These are phyloP conservation scores for Euplexia lucipara DNA, from an alignment of 2,888 invertebrate species.

Conservation along the genomic window DNA sequence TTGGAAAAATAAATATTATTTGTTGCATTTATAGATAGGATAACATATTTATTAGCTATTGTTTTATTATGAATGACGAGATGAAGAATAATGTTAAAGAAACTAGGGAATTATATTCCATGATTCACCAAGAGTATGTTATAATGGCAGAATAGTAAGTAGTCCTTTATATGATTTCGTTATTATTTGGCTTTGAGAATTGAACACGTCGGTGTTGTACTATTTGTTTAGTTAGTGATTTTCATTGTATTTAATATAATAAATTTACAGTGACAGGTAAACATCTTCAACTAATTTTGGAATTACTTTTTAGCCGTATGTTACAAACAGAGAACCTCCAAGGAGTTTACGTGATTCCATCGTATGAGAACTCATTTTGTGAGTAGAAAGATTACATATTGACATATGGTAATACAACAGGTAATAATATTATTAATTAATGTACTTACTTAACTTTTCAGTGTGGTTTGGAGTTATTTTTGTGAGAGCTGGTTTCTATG, in stretches of 20 bases:
- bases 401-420: too few relatives aligned
- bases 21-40: background rate
- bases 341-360: constrained; percentile 98
- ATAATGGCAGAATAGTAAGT: constrained; percentile 98
- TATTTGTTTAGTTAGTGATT: too few relatives aligned
- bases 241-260: too few relatives aligned
- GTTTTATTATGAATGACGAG: constrained; percentile 78
- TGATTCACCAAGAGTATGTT: constrained; percentile 96
- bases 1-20: constrained; percentile 1
- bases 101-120: constrained; percentile 93
- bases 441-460: constrained; percentile 89
- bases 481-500: constrained; percentile 96
- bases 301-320: constrained; percentile 93
- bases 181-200: background rate
- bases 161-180: background rate
- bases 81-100: constrained; percentile 84
- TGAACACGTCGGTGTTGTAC: too few relatives aligned
- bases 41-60: constrained; percentile 4
- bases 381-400: constrained; percentile 80
- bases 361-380: constrained; percentile 95
- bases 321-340: constrained; percentile 96
- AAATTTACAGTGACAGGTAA: background rate
- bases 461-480: constrained; percentile 98
- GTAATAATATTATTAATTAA: background rate
- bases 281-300: background rate